A percentile compares a stretch with the other conserved stretches of the same genome.
Conservation (phyloP, 2,113 vertebrate species). For the Calyptommatus sinebrachiatus region DNA sequence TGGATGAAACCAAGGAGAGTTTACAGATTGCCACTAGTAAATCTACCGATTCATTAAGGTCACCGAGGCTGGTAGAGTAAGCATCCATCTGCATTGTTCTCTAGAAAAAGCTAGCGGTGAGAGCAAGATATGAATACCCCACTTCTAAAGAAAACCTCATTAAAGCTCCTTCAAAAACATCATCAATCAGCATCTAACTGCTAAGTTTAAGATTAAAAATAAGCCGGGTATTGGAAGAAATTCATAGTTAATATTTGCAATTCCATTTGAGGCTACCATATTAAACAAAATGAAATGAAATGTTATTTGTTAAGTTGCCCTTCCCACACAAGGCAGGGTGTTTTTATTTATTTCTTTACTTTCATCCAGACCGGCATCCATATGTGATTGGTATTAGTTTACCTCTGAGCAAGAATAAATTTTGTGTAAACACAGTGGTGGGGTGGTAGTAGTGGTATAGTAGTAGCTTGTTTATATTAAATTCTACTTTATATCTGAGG, state of each 20-base stretch:
- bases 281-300: background rate
- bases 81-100: conserved; percentile 28
- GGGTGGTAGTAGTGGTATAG: too few relatives aligned
- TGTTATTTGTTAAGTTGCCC: background rate
- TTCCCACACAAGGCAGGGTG: background rate
- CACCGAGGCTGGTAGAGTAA: conserved; percentile 49
- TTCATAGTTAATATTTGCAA: conserved; percentile 11
- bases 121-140: conserved; percentile 2
- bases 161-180: background rate
- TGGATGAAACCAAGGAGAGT: conserved; percentile 36
- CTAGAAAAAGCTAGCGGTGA: conserved; percentile 11
- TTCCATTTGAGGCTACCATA: conserved; percentile 13
- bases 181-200: background rate
- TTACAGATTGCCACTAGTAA: conserved; percentile 38
- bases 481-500: too few relatives aligned
- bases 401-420: conserved; percentile 16
- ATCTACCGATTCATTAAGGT: conserved; percentile 49
- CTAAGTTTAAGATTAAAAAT: background rate
- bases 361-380: background rate
- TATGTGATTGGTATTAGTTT: conserved; percentile 12
- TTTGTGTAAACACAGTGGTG: conserved; percentile 11
- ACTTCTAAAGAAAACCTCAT: conserved; percentile 4
- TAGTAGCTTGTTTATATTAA: too few relatives aligned
- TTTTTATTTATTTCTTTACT: background rate
- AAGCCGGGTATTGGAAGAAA: background rate